Base-by-base conservation (phyloP, 2,797 vertebrate genomes). In the Galagoides demidoff region DNA sequence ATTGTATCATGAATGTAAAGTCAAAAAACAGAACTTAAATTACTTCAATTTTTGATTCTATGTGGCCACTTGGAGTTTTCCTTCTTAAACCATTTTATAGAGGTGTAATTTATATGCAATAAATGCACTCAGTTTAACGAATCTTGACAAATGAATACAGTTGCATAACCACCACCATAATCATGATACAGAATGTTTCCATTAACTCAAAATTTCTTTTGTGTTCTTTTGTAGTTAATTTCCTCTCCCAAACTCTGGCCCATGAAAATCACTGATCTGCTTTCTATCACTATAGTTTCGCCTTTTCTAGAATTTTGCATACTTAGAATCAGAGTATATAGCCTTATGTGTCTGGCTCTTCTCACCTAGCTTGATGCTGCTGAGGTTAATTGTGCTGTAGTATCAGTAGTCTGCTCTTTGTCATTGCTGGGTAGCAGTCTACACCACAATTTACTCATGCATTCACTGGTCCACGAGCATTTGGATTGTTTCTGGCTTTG, bases 11-110 rank as follows among this genome's bases (percentile, higher is more conserved):
- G 39, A 63, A 55, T 68, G 1, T 13, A 87, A 88, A 92, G 49
- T 70, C 16, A 81, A 88, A 49, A 81, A 85, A 73, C 63, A 81
- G 52, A 92, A 90, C 16, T 34, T 70, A 23, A 93, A 77, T 89
- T n/a, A 57, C 10, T 89, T 86, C 6, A 57, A 23, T 77, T 79
- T 31, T 84, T 77, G 49, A 86, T 64, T 64, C 52, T 77, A 43
- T 29, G 1, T 57, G 25, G 39, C 5, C 10, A 81, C 57, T 84
- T 59, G 74, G 13, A 39, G 34, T 85, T 49, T 83, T 94, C 76
- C 37, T 86, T 55, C 55, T 70, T 12, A 64, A 86, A 68, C 17
- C 77, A 70, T 68, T 81, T 43, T 61, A 61, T 64, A 70, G 45
- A 93, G 23, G 52, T 79, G 34, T 52, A 90, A 76, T 61, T 82